phyloP scores from a whole-genome alignment of 2,113 vertebrate genomes.

The Nicator chloris region DNA sequence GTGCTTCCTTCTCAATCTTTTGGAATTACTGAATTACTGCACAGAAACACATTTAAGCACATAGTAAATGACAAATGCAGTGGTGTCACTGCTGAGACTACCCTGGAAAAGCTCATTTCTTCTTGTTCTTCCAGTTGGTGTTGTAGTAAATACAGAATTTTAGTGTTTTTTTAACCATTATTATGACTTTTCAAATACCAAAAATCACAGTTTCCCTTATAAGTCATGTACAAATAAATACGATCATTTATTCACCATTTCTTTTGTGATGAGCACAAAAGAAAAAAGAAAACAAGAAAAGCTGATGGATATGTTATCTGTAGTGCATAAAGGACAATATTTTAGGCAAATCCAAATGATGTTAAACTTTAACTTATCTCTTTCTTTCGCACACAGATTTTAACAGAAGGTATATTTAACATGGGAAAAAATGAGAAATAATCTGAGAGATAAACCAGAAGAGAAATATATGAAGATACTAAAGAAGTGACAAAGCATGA shows the following conservation, averaged over 20 bases:
- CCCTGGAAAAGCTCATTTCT: not conserved
- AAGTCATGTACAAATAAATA: not conserved
- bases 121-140: not conserved
- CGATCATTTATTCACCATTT: not conserved
- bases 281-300: too few relatives aligned
- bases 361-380: not conserved
- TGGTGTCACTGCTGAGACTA: not conserved
- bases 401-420: not conserved
- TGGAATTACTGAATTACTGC: not conserved
- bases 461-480: not conserved
- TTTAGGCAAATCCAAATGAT: not conserved
- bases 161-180: not conserved
- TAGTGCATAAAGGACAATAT: not conserved
- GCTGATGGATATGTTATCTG: not conserved
- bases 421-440: not conserved
- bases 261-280: not conserved
- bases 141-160: not conserved
- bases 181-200: not conserved
- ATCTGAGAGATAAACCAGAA: not conserved
- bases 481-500: not conserved
- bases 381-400: not conserved
- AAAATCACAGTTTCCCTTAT: not conserved
- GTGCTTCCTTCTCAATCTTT: not conserved
- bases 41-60: not conserved
- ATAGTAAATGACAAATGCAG: accelerated